These are phyloP conservation scores for Scomber colias DNA, from an alignment of 2,113 vertebrate genomes.

Conservation along the genomic window DNA sequence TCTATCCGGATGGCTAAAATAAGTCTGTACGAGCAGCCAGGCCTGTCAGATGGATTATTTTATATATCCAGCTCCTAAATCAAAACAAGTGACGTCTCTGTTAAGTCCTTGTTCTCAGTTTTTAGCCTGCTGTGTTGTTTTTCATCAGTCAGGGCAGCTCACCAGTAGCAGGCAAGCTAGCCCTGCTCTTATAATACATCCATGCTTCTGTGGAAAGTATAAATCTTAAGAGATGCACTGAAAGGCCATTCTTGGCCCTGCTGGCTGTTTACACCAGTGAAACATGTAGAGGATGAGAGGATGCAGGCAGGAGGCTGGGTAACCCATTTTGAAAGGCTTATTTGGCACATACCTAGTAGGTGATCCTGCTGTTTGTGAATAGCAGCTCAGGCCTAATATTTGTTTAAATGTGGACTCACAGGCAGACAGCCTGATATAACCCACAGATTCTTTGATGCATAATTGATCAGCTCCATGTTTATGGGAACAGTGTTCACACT, in stretches of 20 bases:
- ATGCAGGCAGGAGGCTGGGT: conserved; percentile 27
- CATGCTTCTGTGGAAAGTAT: conserved; percentile 2
- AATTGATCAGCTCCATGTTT: conserved; percentile 31
- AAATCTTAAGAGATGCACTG: conserved; percentile 24
- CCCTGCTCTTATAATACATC: not conserved
- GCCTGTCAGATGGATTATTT: not conserved
- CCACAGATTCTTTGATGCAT: conserved; percentile 46
- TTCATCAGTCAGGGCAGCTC: conserved; percentile 55
- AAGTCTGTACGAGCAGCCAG: not conserved
- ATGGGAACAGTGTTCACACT: conserved; percentile 13
- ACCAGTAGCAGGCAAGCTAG: conserved; percentile 7
- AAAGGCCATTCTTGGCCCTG: conserved; percentile 30
- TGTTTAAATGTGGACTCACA: conserved; percentile 23
- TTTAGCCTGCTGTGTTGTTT: conserved; percentile 35
- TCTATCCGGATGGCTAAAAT: not conserved
- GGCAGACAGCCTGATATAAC: conserved; percentile 29
- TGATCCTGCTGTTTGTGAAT: conserved; percentile 32
- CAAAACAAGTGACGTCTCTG: conserved; percentile 61
- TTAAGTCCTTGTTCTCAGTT: conserved; percentile 18
- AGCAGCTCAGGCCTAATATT: conserved; percentile 12
- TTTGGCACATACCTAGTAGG: conserved; percentile 17
- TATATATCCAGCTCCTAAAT: conserved; percentile 5
- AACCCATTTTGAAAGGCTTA: conserved; percentile 40
- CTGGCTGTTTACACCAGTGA: conserved; percentile 45
- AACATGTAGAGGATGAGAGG: conserved; percentile 41